A percentile compares a stretch with the other conserved stretches of the same genome.
phyloP scores from a whole-genome alignment of 2,888 invertebrate species.

The Platypus cylindrus region DNA sequence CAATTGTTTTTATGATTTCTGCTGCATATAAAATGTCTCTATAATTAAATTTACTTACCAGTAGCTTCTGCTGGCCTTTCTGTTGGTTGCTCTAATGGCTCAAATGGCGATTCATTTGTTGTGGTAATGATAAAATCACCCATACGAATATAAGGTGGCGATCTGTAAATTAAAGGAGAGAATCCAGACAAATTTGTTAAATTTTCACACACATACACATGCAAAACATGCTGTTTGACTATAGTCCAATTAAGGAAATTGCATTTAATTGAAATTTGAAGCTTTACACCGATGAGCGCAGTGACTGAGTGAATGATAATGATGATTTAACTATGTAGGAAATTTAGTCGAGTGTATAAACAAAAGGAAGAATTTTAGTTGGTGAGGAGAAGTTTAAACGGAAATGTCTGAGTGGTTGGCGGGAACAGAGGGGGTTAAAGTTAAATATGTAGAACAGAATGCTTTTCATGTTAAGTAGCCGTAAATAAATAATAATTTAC shows the following conservation, averaged over 20 bases:
- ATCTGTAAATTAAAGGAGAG: constrained; percentile 6
- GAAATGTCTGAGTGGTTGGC: no score
- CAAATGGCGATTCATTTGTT: constrained; percentile 10
- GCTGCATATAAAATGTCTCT: no score
- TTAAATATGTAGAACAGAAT: no score
- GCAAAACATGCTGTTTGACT: not conserved
- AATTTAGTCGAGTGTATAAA: not conserved
- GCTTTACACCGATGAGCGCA: not conserved
- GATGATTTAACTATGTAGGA: not conserved
- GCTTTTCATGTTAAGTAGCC: no score
- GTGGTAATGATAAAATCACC: constrained; percentile 10
- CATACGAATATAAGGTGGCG: constrained; percentile 11
- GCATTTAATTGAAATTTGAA: not conserved
- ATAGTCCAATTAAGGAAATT: not conserved
- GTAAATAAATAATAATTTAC: no score
- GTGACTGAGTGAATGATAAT: not conserved
- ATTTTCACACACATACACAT: no score
- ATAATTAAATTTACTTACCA: constrained; percentile 11
- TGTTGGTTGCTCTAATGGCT: constrained; percentile 12
- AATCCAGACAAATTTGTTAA: no score
- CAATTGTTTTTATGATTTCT: no score
- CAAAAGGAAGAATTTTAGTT: no score
- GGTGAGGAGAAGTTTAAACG: no score
- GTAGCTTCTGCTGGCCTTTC: constrained; percentile 15
- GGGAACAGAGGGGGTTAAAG: no score